Conservation (phyloP, 2,113 vertebrate genomes). For the Microcebus jonahi region DNA sequence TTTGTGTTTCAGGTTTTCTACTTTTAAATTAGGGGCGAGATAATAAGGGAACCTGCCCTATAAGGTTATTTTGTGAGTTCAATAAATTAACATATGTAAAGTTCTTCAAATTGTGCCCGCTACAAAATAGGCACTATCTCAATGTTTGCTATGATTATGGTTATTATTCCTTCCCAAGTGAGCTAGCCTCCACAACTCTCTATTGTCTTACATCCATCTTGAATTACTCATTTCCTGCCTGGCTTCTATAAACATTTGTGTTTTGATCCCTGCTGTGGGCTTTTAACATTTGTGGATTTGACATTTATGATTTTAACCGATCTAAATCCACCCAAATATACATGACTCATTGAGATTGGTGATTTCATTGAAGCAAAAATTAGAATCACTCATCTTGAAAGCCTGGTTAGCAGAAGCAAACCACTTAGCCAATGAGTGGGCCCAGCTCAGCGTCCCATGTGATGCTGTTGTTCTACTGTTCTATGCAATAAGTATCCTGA, state of each 20-base stretch:
- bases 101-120: background rate
- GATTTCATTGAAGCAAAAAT: constrained; percentile 53
- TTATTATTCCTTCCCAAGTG: constrained; percentile 42
- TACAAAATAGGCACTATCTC: background rate
- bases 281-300: constrained; percentile 54
- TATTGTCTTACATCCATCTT: constrained; percentile 15
- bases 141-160: background rate
- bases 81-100: background rate
- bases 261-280: constrained; percentile 33
- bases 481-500: background rate
- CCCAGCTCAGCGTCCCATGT: background rate
- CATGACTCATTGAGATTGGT: constrained; percentile 34
- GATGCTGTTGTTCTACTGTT: background rate
- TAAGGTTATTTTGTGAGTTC: background rate
- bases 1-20: background rate
- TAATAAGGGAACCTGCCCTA: background rate
- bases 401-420: constrained; percentile 4
- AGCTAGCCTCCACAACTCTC: background rate
- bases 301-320: constrained; percentile 45
- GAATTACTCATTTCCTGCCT: constrained; percentile 59
- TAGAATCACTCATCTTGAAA: constrained; percentile 25
- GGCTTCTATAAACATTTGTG: constrained; percentile 30
- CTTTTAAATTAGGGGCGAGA: background rate
- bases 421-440: background rate
- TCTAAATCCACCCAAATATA: constrained; percentile 36